Base-by-base conservation (phyloP, 2,797 vertebrate genomes). In the Cryptoprocta ferox region DNA sequence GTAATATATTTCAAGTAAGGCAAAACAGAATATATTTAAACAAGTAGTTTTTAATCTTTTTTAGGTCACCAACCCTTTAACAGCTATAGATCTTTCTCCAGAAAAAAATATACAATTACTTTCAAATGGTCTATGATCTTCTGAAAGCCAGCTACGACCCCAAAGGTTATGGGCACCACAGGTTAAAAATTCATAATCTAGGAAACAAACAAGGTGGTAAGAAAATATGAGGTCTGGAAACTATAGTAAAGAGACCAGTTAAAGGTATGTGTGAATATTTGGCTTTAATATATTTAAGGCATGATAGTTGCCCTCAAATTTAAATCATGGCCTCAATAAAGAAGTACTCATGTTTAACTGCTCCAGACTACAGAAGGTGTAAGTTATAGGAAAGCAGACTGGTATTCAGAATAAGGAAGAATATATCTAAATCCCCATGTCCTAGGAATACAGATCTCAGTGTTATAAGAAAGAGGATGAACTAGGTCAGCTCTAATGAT, bases 141-240 rank as follows among this genome's bases (percentile, higher is more conserved):
- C 75, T 71, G 2, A 53, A 50, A 91, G 73, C 35, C 35, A 86
- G 37, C 42, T 71, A n/a, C 32, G 30, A 86, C 24, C 9, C 14
- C 45, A 73, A 24, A 28, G 61, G 35, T 53, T 95, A 63, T 35
- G 24, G 42, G 39, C 1, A 71, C 13, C 30, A 13, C 35, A 81
- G n/a, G n/a, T 66, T 87, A 73, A 91, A 81, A 95, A 81, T 66
- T 56, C 13, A 45, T 91, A 87, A 91, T 42, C 16, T 50, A 53
- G 18, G 73, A 86, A 15, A 30, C 35, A 80, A 91, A 50, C 24
- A 83, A 92, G n/a, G 32, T n/a, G 32, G 45, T 65, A 45, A 75
- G 59, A 42, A 79, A 75, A 83, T 82, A 81, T n/a, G 10, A 66
- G 45, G 18, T 48, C 66, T 95, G 61, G 59, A 88, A 76, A 92